Base-by-base conservation (phyloP, 1,140 invertebrate species). In the Bombus vancouverensis region DNA sequence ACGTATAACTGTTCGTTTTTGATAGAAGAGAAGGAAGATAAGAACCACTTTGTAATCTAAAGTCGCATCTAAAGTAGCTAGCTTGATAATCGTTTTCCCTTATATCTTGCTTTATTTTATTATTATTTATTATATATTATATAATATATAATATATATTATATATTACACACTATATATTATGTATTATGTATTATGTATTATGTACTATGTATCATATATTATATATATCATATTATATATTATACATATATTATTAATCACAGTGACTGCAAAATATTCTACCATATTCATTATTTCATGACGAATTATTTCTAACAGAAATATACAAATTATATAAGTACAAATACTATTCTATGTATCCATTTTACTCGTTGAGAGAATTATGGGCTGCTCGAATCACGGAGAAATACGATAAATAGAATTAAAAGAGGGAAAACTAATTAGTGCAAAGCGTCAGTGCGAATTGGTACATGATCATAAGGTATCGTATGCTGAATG, bases 381-480 rank as follows among this genome's bases (percentile, higher is more conserved):
- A 79, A 76, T 79, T 85, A 75, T 47, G 13, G 82, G 89, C 73
- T 78, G 42, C 57, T 59, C 62, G 65, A 65, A 68, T 83, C 72
- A 28, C 37, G 78, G 76, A 39, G 68, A 57, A 74, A 66, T 62
- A 39, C 53, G 68, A 28, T 62, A 68, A 57, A 59, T 85, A 53
- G 77, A 89, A 87, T 88, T 87, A 88, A 88, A 90, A 90, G 47
- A 34, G 47, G n/a, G 28, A 66, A 90, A 89, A 87, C 83, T 87
- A 84, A 90, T 81, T 72, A 77, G 37, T 47, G 71, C 25, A n/a
- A 62, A n/a, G 37, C 32, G 57, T 73, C 44, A 32, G 71, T 53
- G 68, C 70, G 66, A 80, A 83, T 68, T 57, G 86, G 87, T 90
- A 88, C 65, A 71, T 76, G 82, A 90, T 90, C 70, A 59, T 71